A percentile compares a stretch with the other conserved stretches of the same genome.
Conservation (phyloP, 2,888 invertebrate species). For the Tipula lateralis region DNA sequence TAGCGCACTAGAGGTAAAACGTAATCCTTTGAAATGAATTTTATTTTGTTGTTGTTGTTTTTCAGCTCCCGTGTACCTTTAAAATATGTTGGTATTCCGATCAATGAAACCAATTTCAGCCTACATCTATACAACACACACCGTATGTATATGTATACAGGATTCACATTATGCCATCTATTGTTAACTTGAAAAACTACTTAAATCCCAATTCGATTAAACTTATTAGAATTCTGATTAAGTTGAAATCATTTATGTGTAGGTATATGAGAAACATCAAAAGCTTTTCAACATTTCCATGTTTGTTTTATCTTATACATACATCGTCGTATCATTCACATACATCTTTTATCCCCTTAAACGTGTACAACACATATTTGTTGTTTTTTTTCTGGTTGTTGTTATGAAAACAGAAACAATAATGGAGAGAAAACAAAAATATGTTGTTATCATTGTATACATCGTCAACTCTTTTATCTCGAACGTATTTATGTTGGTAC, state of each 20-base stretch:
- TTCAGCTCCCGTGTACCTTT: neutral
- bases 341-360: neutral
- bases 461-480: neutral
- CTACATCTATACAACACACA: neutral
- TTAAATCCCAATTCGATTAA: neutral
- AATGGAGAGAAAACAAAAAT: neutral
- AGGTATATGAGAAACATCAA: neutral
- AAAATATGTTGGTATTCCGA: neutral
- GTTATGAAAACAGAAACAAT: neutral
- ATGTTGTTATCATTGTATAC: neutral
- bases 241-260: neutral
- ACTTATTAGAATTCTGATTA: constrained; percentile 11
- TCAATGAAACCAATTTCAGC: neutral
- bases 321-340: neutral
- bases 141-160: neutral
- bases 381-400: neutral
- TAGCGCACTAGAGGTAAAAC: constrained; percentile 2
- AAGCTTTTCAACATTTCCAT: constrained; percentile 11
- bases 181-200: neutral
- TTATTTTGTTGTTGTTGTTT: neutral
- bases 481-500: neutral
- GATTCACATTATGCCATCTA: neutral
- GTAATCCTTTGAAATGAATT: constrained; percentile 15
- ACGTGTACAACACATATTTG: neutral
- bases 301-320: neutral